Base-by-base conservation (phyloP, 2,113 vertebrate genomes). In the Tapirus terrestris region DNA sequence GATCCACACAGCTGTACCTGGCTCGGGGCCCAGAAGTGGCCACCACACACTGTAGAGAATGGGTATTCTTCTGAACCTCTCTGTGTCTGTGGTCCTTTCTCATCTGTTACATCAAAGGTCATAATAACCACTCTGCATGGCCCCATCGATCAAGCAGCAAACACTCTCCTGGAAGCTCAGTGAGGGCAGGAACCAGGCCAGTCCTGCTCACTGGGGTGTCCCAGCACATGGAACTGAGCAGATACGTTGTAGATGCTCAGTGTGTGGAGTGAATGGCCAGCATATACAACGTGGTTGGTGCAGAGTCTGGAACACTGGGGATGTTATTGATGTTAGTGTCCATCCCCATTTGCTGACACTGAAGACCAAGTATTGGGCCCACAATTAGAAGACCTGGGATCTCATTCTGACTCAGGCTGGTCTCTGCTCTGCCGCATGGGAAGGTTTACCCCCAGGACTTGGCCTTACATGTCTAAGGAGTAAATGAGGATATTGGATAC, bases 181-280 rank as follows among this genome's bases (percentile, higher is more conserved):
- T 1, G 33, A 51, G 23, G 23, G 31, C 43, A 63, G 70, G n/a
- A 16, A 5, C 39, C 23, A n/a, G 70, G 8, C 8, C 33, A n/a
- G 16, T 33, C 3, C 53, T 67, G 14, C 2, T 23, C 29, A 1
- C 18, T 6, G 2, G 9, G 39, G 39, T 0, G 2, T 36, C 31
- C 8, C 23, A 51, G 43, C 20, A 2, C 0, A 1, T 33, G n/a
- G 20, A 4, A 18, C 1, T 1, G 76, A 16, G 11, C 2, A 7
- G 27, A 5, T 0, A 5, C 0, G 0, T 53, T 1, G 20, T 9
- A 20, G 82, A 5, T 10, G 1, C 8, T 48, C 8, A 6, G 60
- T 0, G 11, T 23, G 0, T 9, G 9, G 16, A 61, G 5, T 21
- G 18, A 4, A 7, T 12, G 63, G 5, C 23, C 21, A 43, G 8